Evolutionary conservation across 1,140 invertebrate species (phyloP), one percentile per base, ranked within the genome.

Genomic region (Drosophila athabasca): DNA sequence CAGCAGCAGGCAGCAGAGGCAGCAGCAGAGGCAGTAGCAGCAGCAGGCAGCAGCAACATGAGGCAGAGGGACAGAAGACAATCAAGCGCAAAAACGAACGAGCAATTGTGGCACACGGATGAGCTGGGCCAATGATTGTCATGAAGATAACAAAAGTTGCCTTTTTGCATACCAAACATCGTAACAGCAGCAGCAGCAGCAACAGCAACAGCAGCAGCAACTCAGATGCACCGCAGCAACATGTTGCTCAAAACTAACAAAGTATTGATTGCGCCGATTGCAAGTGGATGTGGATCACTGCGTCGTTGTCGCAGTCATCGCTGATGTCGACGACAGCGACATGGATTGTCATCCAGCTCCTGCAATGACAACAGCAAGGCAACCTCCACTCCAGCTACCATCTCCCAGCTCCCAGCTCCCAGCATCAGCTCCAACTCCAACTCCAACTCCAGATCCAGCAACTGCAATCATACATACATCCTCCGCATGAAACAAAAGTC

Each of bases 161-260:
- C 83, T 87, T 87, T 87, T 87, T 87, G 82, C 83, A 87, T 87
- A 87, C 82, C 82, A 87, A 85, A 35, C 8, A 31, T 31, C 8
- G 31, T 39, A 11, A 82, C 82, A 85, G 80, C 43, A 67, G 49
- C 71, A 85, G 55, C 73, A 60, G 55, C 75, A 70, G 48, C 69
- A 59, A 17, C 50, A 50, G 31, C 46, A 41, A 7, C 43, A 54
- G 41, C 59, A 61, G 24, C 64, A 43, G 22, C 49, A 29, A 26
- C 43, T 52, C 76, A 64, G 50, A 22, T 70, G 68, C 73, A 78
- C 73, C 54, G 61, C 77, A 71, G 82, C 82, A 87, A 87, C 82
- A 87, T 87, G 82, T 87, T 87, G 82, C 82, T 87, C 83, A 88
- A 87, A 88, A 83, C 82, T 87, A 87, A 87, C 82, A 87, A 87